These are phyloP conservation scores for Dryobotodes eremita DNA, from an alignment of 2,888 invertebrate species.

Conservation along the genomic window DNA sequence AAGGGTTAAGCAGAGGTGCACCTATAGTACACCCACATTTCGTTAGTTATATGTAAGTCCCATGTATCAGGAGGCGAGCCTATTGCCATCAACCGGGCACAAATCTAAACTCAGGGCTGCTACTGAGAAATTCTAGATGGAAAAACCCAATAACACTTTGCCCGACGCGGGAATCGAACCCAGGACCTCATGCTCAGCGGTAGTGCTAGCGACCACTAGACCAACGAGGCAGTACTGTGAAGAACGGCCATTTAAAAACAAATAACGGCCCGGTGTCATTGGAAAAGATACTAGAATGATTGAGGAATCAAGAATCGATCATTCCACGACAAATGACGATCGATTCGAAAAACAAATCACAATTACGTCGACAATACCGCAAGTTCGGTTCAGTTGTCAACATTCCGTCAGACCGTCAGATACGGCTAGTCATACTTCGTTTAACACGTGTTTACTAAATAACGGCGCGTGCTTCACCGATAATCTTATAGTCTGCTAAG, in stretches of 20 bases:
- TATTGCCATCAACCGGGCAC: too few relatives aligned
- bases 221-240: too few relatives aligned
- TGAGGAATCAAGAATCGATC: slow-evolving; percentile 25
- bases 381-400: neutral
- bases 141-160: too few relatives aligned
- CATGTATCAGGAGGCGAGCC: too few relatives aligned
- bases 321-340: slow-evolving; percentile 23
- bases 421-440: slow-evolving; percentile 22
- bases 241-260: neutral
- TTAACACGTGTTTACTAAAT: slow-evolving; percentile 59
- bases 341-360: slow-evolving; percentile 21
- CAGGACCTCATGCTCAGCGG: too few relatives aligned
- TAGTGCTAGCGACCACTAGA: too few relatives aligned
- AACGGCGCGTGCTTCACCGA: slow-evolving; percentile 61
- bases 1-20: too few relatives aligned
- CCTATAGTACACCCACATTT: too few relatives aligned
- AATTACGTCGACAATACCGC: slow-evolving; percentile 36
- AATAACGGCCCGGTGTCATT: neutral
- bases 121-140: too few relatives aligned
- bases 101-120: too few relatives aligned
- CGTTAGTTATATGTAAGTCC: too few relatives aligned
- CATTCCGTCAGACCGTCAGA: slow-evolving; percentile 7
- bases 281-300: neutral
- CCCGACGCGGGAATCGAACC: too few relatives aligned
- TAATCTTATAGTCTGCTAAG: slow-evolving; percentile 63